These are phyloP conservation scores for Lordiphosa mommai DNA, from an alignment of 1,140 invertebrate species.

Conservation along the genomic window DNA sequence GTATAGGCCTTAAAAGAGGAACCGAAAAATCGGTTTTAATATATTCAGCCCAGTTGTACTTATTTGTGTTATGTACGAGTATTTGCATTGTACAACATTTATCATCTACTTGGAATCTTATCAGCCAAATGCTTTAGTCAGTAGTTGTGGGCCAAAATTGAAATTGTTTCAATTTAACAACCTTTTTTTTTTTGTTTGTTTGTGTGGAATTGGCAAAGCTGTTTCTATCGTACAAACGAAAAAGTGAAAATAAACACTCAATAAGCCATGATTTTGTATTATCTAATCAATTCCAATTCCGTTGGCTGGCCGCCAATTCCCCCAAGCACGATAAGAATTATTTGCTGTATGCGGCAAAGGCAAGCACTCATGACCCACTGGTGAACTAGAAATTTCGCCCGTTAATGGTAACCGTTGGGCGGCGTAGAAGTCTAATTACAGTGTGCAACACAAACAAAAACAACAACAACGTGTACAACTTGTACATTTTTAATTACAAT, in stretches of 20 bases:
- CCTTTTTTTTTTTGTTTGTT: too few relatives aligned
- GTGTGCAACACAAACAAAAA: slow-evolving; percentile 28
- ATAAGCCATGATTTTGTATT: neutral
- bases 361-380: slow-evolving; percentile 11
- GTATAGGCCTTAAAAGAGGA: too few relatives aligned
- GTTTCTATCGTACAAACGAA: neutral
- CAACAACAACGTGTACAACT: slow-evolving; percentile 22
- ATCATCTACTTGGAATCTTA: slow-evolving; percentile 9
- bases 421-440: slow-evolving; percentile 27
- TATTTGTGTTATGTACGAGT: neutral
- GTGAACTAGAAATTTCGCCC: slow-evolving; percentile 11
- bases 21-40: too few relatives aligned
- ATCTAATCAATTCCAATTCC: slow-evolving; percentile 36
- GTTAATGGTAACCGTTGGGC: slow-evolving; percentile 30
- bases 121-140: slow-evolving; percentile 7
- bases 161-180: slow-evolving; percentile 20
- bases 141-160: slow-evolving; percentile 2
- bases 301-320: slow-evolving; percentile 25
- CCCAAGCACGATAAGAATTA: slow-evolving; percentile 33
- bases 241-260: slow-evolving; percentile 25
- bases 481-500: slow-evolving; percentile 59
- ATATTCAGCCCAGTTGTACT: too few relatives aligned
- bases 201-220: neutral
- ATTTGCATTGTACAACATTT: too few relatives aligned
- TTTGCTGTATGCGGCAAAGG: too few relatives aligned